Base-by-base conservation (phyloP, 2,797 vertebrate genomes). In the Trematomus bernacchii region DNA sequence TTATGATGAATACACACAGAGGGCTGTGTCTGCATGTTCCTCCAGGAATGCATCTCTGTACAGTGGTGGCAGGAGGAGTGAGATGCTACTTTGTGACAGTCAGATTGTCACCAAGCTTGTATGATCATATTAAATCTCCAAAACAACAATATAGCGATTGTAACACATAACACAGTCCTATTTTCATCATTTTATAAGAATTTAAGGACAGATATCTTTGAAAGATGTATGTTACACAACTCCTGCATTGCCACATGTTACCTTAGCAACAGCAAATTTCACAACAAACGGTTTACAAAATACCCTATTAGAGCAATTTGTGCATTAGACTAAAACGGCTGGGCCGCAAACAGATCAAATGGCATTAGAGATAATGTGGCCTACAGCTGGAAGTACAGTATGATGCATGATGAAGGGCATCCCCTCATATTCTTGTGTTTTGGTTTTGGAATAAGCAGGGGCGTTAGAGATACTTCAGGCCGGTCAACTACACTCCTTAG, bases 1-100 rank as follows among this genome's bases (percentile, higher is more conserved):
- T 73, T 60, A 68, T 84, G 85, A 90, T 79, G 77, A 86, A 82
- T 70, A 48, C 82, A 79, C 33, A 48, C 66, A 73, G 70, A 76
- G 76, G 73, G 82, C 76, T 73, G 72, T 81, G 84, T 77, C 61
- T 57, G 23, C 42, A 21, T 21, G 40, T 46, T 67, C 18, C 16
- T 44, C 8, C 10, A 13, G 48, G 59, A 85, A 85, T 60, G 78
- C 65, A 62, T 70, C 73, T 67, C 73, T 60, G 33, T 37, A 65
- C 73, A 71, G 42, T 79, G 21, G 42, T 55, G 47, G 46, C 13
- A 11, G 33, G 3, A 12, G 19, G 43, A 60, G 19, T 43, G 8
- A 68, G 19, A 37, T 48, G 43, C 37, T 47, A 9, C 18, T 76
- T 47, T 62, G 13, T 51, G 19, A 48, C 66, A 42, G 51, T 37